Evolutionary conservation across 2,113 vertebrate genomes (phyloP).

Genomic region (Xenopus tropicalis): UCB_Xtro_10.0 CM004446.2:81956001-81956500

Average conservation of each 20-base stretch:
- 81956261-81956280: not conserved
- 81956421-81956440: slow-evolving; percentile 38
- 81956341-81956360: slow-evolving; percentile 42
- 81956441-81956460: slow-evolving; percentile 35
- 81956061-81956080: no score
- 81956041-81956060: no score
- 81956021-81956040: no score
- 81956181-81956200: no score
- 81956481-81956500: slow-evolving; percentile 35
- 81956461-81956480: slow-evolving; percentile 19
- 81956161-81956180: no score
- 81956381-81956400: slow-evolving; percentile 34
- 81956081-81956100: no score
- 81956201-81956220: no score
- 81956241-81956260: not conserved
- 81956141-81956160: no score
- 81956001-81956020: no score
- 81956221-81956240: not conserved
- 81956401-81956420: slow-evolving; percentile 15
- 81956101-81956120: no score
- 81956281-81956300: slow-evolving; percentile 6
- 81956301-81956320: slow-evolving; percentile 21
- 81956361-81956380: slow-evolving; percentile 43
- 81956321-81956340: slow-evolving; percentile 25
- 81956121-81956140: no score